Conservation (phyloP, 2,113 vertebrate genomes). For the Pitta sordida region DNA sequence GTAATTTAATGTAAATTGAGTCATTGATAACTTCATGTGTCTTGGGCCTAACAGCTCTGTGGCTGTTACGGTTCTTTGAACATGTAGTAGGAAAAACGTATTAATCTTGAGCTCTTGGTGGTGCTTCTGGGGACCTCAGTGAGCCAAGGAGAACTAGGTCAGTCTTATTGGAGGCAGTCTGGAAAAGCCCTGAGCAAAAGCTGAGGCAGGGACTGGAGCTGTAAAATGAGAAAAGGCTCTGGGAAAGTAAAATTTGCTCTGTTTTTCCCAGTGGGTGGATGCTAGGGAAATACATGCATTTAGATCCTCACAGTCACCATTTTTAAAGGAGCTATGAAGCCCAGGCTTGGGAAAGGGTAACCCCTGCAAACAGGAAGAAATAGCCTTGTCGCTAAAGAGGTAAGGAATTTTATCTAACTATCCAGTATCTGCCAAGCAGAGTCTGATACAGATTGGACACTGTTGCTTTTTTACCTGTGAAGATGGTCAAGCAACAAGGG, state of each 20-base stretch:
- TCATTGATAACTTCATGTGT: slow-evolving; percentile 11
- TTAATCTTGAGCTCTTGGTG: not conserved
- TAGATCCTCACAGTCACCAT: not conserved
- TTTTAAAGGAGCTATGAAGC: not conserved
- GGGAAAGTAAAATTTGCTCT: not conserved
- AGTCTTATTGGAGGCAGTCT: not conserved
- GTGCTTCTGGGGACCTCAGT: not conserved
- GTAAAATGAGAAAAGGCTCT: not conserved
- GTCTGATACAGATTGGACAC: not conserved
- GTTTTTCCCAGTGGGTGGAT: not conserved
- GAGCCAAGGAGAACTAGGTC: slow-evolving; percentile 2
- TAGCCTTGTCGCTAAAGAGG: not conserved
- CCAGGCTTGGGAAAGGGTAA: not conserved
- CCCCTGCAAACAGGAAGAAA: not conserved
- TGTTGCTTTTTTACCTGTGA: not conserved
- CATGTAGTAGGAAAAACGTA: not conserved
- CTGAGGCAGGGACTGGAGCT: not conserved
- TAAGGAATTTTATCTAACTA: not conserved
- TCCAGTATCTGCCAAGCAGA: not conserved
- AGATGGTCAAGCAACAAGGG: not conserved
- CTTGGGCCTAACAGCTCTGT: slow-evolving; percentile 2
- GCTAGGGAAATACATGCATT: not conserved
- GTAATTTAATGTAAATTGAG: slow-evolving; percentile 40
- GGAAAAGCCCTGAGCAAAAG: not conserved
- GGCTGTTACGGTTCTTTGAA: not conserved